Percentiles rank a stretch among this genome's conserved stretches.
These are phyloP conservation scores for Sarcophaga rosellei DNA, from an alignment of 2,888 invertebrate genomes.

Conservation along the genomic window DNA sequence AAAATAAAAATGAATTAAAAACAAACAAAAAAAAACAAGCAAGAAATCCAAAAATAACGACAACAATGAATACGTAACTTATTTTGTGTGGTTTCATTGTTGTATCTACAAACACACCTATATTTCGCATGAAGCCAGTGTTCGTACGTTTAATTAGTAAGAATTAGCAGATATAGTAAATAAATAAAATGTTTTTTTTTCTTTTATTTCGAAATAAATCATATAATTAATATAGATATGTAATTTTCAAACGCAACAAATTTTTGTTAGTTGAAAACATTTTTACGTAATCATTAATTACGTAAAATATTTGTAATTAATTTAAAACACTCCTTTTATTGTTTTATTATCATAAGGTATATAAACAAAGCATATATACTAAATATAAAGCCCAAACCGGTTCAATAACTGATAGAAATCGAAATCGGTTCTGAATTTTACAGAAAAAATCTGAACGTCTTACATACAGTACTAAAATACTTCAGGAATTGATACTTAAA, in stretches of 20 bases:
- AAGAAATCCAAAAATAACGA: background rate
- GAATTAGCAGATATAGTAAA: constrained; percentile 23
- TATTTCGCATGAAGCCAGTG: background rate
- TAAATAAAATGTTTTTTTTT: background rate
- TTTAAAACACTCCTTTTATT: too few relatives aligned
- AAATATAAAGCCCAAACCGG: too few relatives aligned
- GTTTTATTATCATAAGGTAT: too few relatives aligned
- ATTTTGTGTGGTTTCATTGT: background rate
- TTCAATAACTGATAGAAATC: too few relatives aligned
- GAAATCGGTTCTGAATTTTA: too few relatives aligned
- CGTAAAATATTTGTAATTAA: too few relatives aligned
- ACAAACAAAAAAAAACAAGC: background rate
- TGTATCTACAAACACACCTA: constrained; percentile 7
- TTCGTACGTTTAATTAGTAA: constrained; percentile 13
- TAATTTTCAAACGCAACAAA: background rate
- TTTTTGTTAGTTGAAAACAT: background rate
- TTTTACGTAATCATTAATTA: too few relatives aligned
- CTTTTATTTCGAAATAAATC: background rate
- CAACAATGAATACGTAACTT: constrained; percentile 18
- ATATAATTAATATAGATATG: constrained; percentile 6
- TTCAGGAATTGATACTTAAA: too few relatives aligned
- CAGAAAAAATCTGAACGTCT: too few relatives aligned
- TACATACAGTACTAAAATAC: too few relatives aligned
- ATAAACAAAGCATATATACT: too few relatives aligned
- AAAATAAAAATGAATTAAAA: background rate